Evolutionary conservation across 2,113 vertebrate genomes (phyloP), one percentile per base, ranked within the genome.

Genomic region (Plecturocebus donacophilus): DNA sequence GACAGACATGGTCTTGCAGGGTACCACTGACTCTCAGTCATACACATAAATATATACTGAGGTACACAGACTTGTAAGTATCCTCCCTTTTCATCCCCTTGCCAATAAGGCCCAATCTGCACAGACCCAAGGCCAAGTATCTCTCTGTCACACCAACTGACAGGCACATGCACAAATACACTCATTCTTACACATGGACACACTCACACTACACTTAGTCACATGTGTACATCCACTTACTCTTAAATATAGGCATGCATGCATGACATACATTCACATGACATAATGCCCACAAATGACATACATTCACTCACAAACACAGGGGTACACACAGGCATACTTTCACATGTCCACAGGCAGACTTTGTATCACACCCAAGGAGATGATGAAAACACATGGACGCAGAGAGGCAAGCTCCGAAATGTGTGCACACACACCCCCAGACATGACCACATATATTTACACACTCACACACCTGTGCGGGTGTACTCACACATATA

Each of bases 221-320:
- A 64, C 38, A 32, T n/a, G 3, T 83, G 10, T 73, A 92, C 38
- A 83, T 87, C 45, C 27, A 70, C 61, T 97, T 94, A 92, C 45
- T 92, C 35, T 92, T 81, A 84, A 95, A 94, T 89, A 89, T 11
- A 91, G 47, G 30, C 45, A 93, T 64, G 76, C 13, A 73, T 79
- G 7, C 38, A 54, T 71, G 42, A 40, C 35, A 91, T 58, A 94
- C 3, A 93, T 81, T 96, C 81, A 68, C 30, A 73, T 40, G 82
- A 80, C 30, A 96, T 87, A 83, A 91, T 54, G 23, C 27, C 94
- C 52, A 87, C 21, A 35, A 68, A 75, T 27, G 38, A 79, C 49
- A 85, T 40, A 89, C 45, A 81, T 94, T 88, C 42, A 96, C 66
- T 96, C 64, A 94, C 54, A 96, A 91, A 97, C 49, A 77, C 21